Conservation (phyloP, 2,113 vertebrate species). For the Colaptes auratus region DNA sequence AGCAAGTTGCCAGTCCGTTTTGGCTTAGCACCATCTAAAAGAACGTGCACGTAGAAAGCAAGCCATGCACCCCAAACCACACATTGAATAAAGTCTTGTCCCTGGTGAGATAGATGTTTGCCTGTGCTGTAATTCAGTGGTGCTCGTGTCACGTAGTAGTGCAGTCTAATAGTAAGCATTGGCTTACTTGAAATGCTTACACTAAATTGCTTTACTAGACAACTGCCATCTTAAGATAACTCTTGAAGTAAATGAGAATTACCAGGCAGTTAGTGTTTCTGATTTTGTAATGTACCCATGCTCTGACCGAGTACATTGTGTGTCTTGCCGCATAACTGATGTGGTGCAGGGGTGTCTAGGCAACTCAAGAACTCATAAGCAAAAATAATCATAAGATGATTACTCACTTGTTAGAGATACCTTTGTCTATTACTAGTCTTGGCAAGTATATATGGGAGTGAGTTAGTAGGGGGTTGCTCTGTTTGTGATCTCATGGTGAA, state of each 20-base stretch:
- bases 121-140: background rate
- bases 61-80: background rate
- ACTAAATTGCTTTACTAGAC: background rate
- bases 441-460: background rate
- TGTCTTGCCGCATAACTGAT: background rate
- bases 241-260: background rate
- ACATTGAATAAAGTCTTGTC: background rate
- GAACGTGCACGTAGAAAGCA: background rate
- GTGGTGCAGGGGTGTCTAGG: background rate
- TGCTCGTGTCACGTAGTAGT: background rate
- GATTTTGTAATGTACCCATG: background rate
- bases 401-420: accelerated
- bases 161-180: background rate
- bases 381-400: background rate
- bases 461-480: background rate
- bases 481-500: background rate
- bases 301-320: background rate
- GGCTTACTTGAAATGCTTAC: background rate
- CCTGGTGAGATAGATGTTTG: background rate
- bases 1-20: background rate
- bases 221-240: background rate
- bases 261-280: background rate
- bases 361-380: background rate
- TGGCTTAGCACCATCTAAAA: background rate
- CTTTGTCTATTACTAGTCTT: background rate